These are phyloP conservation scores for Phrynocephalus versicolor DNA, from an alignment of 2,113 vertebrate species.

Conservation along the genomic window DNA sequence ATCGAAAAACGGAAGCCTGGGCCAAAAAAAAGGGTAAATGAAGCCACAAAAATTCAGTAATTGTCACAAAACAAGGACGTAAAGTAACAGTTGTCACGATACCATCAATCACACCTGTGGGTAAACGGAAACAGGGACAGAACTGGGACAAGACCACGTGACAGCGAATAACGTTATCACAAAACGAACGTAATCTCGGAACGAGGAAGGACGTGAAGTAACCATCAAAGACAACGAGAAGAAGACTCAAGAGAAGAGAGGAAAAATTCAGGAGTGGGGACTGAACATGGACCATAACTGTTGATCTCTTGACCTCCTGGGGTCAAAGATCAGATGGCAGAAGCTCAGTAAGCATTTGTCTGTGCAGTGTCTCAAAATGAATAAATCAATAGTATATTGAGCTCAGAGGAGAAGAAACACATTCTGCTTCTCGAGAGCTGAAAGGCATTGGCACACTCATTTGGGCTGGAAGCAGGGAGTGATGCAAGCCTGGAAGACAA, in stretches of 20 bases:
- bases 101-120: too few species aligned
- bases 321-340: conserved; percentile 59
- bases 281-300: conserved; percentile 66
- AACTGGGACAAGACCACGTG: too few species aligned
- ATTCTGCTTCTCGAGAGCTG: neutral
- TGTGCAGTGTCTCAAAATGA: conserved; percentile 50
- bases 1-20: too few species aligned
- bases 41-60: too few species aligned
- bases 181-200: too few species aligned
- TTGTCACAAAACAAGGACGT: too few species aligned
- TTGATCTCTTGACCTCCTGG: conserved; percentile 60
- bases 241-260: conserved; percentile 2
- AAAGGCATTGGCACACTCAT: neutral
- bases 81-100: too few species aligned
- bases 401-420: neutral
- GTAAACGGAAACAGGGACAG: too few species aligned
- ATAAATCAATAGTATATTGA: conserved; percentile 51
- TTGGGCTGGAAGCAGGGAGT: neutral
- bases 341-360: conserved; percentile 47
- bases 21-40: too few species aligned
- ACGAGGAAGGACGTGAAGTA: too few species aligned
- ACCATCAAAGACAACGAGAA: too few species aligned
- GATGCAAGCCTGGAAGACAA: neutral
- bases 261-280: conserved; percentile 64
- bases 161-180: too few species aligned